Conservation (phyloP, 2,797 vertebrate genomes). For the Dryobates pubescens region DNA sequence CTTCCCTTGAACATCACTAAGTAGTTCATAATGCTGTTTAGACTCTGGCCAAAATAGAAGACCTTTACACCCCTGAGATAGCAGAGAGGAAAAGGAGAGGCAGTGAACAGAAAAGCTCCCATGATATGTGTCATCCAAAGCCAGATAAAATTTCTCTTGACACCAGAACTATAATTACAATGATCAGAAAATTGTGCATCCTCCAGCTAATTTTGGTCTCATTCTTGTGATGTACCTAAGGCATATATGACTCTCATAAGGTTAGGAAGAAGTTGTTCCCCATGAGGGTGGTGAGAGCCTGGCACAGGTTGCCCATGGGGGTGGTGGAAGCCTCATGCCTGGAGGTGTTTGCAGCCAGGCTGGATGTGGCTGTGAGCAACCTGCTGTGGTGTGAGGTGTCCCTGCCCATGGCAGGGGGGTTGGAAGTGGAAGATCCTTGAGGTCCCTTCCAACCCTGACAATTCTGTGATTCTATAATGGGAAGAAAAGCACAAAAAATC, state of each 20-base stretch:
- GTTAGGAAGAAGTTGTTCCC: no score
- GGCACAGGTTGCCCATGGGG: no score
- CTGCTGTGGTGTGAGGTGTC: no score
- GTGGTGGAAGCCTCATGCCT: no score
- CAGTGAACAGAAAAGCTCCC: conserved; percentile 16
- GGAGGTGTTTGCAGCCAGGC: no score
- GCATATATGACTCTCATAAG: no score
- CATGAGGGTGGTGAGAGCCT: no score
- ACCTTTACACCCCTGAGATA: conserved; percentile 17
- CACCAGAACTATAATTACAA: neutral
- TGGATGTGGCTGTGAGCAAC: no score
- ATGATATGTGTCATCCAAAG: conserved; percentile 5
- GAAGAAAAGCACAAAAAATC: neutral
- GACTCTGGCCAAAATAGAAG: conserved; percentile 20
- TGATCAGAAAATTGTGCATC: neutral
- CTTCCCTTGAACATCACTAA: neutral
- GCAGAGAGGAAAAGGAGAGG: conserved; percentile 60
- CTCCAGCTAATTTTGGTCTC: neutral
- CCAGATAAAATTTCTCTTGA: conserved; percentile 25
- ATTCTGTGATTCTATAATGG: no score
- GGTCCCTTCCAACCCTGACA: no score
- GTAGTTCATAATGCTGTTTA: neutral
- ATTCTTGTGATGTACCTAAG: neutral
- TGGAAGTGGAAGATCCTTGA: no score
- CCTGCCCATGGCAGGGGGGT: no score